These are phyloP conservation scores for Chymomyza fuscimana DNA, from an alignment of 2,888 invertebrate genomes.

Conservation along the genomic window DNA sequence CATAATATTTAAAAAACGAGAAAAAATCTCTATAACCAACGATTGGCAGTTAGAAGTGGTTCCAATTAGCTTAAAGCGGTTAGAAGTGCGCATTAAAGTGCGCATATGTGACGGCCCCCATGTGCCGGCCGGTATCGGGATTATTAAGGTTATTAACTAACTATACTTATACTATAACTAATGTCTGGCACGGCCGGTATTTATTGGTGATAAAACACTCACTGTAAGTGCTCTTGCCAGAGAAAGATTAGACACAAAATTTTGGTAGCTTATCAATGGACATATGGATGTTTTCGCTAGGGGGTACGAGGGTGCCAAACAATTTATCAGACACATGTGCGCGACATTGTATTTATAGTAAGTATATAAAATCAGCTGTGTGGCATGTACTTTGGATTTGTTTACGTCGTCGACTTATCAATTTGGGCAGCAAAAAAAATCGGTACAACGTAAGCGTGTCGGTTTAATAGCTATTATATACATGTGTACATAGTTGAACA, in stretches of 20 bases:
- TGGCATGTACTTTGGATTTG: constrained; percentile 13
- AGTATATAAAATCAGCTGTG: not conserved
- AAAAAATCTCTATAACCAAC: constrained; percentile 14
- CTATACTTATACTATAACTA: not conserved
- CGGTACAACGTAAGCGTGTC: constrained; percentile 27
- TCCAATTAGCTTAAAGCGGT: constrained; percentile 42
- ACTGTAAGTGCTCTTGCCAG: constrained; percentile 49
- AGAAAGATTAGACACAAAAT: constrained; percentile 49
- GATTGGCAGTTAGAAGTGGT: constrained; percentile 42
- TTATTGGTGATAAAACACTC: constrained; percentile 37
- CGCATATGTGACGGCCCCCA: not conserved
- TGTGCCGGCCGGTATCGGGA: constrained; percentile 5
- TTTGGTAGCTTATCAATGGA: constrained; percentile 25
- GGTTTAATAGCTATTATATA: not conserved
- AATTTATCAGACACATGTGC: not conserved
- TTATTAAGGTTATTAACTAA: constrained; percentile 42
- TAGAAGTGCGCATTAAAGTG: constrained; percentile 35
- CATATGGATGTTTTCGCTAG: constrained; percentile 27
- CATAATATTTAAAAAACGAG: constrained; percentile 20
- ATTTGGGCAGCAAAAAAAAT: not conserved
- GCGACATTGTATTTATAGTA: not conserved
- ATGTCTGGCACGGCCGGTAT: constrained; percentile 28
- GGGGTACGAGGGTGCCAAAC: not conserved
- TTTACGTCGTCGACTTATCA: constrained; percentile 29
- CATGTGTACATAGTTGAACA: not conserved